These are phyloP conservation scores for Gryllus longicercus DNA, from an alignment of 2,888 invertebrate genomes.

Conservation along the genomic window DNA sequence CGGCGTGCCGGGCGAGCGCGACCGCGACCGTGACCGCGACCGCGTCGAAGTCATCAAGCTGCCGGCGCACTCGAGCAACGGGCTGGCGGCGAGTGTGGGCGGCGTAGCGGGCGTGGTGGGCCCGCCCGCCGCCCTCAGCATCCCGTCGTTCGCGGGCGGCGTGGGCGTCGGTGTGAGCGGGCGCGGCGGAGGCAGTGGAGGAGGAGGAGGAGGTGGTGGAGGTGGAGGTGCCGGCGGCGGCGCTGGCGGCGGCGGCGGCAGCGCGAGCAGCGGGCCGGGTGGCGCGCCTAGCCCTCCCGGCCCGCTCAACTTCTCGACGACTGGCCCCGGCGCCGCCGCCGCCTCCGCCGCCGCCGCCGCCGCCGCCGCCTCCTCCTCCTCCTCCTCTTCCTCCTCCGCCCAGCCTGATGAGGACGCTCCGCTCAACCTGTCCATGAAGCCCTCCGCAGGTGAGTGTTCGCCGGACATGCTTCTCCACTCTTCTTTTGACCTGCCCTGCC, in stretches of 20 bases:
- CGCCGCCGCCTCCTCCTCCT: slow-evolving; percentile 35
- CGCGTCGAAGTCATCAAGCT: slow-evolving; percentile 80
- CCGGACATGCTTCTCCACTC: slow-evolving; percentile 21
- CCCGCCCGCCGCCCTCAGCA: slow-evolving; percentile 35
- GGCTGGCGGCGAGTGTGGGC: neutral
- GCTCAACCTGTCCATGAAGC: slow-evolving; percentile 78
- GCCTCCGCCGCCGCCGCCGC: slow-evolving; percentile 60
- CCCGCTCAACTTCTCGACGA: neutral
- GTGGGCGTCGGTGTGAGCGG: slow-evolving; percentile 35
- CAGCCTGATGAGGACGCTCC: slow-evolving; percentile 68
- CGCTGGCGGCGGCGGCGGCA: neutral
- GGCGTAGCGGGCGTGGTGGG: neutral
- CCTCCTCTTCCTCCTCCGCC: slow-evolving; percentile 51
- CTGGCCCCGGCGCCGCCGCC: slow-evolving; percentile 51
- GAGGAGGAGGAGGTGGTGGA: neutral
- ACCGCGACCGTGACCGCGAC: slow-evolving; percentile 55
- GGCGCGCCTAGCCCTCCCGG: neutral
- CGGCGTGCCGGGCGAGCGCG: neutral
- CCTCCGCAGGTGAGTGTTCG: slow-evolving; percentile 24
- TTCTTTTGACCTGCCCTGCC: neutral
- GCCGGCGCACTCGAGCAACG: slow-evolving; percentile 59
- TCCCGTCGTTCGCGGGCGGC: slow-evolving; percentile 30
- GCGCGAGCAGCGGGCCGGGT: neutral
- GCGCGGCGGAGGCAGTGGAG: no score
- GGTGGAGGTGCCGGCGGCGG: neutral